Percentiles rank a stretch among this genome's conserved stretches.
Evolutionary conservation across 2,797 vertebrate genomes (phyloP).

Genomic region (Meda fulgida): DNA sequence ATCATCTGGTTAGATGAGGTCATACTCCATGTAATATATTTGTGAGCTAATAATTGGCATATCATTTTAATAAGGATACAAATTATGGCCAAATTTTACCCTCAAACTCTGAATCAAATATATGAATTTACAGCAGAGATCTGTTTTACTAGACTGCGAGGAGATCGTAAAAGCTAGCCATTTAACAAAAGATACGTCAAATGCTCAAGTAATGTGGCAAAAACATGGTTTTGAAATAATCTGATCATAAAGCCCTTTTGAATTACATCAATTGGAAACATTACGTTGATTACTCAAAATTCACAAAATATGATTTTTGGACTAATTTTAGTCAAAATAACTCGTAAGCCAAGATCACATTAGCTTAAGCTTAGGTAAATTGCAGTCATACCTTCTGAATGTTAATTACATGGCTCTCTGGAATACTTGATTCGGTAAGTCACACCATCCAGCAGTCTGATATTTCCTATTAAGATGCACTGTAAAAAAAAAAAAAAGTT

Average conservation of each 20-base stretch:
- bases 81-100: constrained; percentile 11
- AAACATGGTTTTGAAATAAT: background rate
- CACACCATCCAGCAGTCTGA: background rate
- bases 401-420: background rate
- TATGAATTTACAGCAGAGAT: constrained; percentile 27
- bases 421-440: background rate
- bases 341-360: constrained; percentile 20
- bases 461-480: background rate
- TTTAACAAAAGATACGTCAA: constrained; percentile 17
- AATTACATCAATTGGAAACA: background rate
- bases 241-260: background rate
- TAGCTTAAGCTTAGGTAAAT: background rate
- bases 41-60: constrained; percentile 30
- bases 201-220: constrained; percentile 1
- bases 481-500: too few species aligned
- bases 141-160: constrained; percentile 23
- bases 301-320: background rate
- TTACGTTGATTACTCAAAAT: background rate
- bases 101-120: constrained; percentile 5
- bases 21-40: constrained; percentile 25
- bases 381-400: background rate
- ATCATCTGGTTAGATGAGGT: constrained; percentile 23
- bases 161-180: constrained; percentile 23
- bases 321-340: constrained; percentile 14
- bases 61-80: constrained; percentile 21